phyloP scores from a whole-genome alignment of 2,113 vertebrate genomes.

The Channa argus region DNA sequence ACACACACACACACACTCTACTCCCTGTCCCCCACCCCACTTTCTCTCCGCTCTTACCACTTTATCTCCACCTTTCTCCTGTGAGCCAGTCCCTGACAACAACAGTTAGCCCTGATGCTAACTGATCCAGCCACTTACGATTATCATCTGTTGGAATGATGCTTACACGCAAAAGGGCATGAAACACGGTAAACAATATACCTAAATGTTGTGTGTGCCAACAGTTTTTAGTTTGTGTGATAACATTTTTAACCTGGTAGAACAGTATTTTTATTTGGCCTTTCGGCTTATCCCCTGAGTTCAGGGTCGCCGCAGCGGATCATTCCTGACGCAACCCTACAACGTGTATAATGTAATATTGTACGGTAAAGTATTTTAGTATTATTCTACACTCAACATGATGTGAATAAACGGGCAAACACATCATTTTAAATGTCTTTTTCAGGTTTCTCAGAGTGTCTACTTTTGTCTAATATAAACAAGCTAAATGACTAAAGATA shows the following conservation, averaged over 20 bases:
- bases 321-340: too few species aligned
- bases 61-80: conserved; percentile 73
- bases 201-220: conserved; percentile 21
- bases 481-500: too few species aligned
- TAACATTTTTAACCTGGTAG: not conserved
- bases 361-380: too few species aligned
- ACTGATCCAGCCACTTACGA: conserved; percentile 73
- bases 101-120: conserved; percentile 66
- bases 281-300: too few species aligned
- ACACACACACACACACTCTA: conserved; percentile 29
- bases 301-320: too few species aligned
- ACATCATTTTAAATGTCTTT: too few species aligned
- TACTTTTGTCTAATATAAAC: too few species aligned
- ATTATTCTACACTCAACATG: too few species aligned
- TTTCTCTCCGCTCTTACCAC: conserved; percentile 50
- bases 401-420: too few species aligned
- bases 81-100: conserved; percentile 65
- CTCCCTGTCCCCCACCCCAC: conserved; percentile 28
- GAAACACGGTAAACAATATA: conserved; percentile 7
- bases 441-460: too few species aligned
- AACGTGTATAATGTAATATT: too few species aligned
- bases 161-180: conserved; percentile 22
- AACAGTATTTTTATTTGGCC: too few species aligned
- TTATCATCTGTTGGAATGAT: conserved; percentile 58
- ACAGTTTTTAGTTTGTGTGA: not conserved